Base-by-base conservation (phyloP, 1,140 invertebrate species). In the Anastrepha obliqua region DNA sequence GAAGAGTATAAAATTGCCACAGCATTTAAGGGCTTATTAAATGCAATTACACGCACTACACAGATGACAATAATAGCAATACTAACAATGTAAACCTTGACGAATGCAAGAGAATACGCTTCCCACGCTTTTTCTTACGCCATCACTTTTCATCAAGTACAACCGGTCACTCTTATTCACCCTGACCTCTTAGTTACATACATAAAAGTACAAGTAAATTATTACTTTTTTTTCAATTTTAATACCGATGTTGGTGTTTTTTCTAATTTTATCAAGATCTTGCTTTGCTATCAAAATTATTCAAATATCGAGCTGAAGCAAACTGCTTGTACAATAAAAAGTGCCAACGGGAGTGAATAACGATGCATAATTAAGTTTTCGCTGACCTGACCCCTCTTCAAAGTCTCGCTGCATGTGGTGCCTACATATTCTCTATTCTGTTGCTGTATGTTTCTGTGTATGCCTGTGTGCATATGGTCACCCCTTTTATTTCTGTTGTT, bases 191-290 rank as follows among this genome's bases (percentile, higher is more conserved):
- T 5, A 13, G 15, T 13, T 62, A 62, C 60, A 62, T 15, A 62
- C 60, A 62, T 62, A 62, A 2, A 8, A 55, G 29, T 29, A 29
- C 29, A 29, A 0, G 29, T 29, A 29, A 29, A 29, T 29, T 29
- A 29, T 1, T 55, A 55, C 1, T 6, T 55, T 6, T 74, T 74
- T 13, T 39, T 13, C 42, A 74, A 67, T 47, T 81, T 55, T 11
- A 55, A 81, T 55, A 8, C 47, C 44, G n/a, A 29, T 81, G 74
- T 7, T 81, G n/a, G 7, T 81, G 15, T 55, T 55, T 81, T 81
- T 55, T 81, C 74, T 81, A 81, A 55, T 81, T 81, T 81, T 81
- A 81, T 81, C 74, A 81, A 55, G 74, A 81, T 81, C 47, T 51
- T 51, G 44, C 44, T 74, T 17, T 29, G 1, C 74, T 81, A 81